A percentile compares a stretch with the other conserved stretches of the same genome.
Conservation (phyloP, 2,797 vertebrate species). For the Eurystomus glaucurus region DNA sequence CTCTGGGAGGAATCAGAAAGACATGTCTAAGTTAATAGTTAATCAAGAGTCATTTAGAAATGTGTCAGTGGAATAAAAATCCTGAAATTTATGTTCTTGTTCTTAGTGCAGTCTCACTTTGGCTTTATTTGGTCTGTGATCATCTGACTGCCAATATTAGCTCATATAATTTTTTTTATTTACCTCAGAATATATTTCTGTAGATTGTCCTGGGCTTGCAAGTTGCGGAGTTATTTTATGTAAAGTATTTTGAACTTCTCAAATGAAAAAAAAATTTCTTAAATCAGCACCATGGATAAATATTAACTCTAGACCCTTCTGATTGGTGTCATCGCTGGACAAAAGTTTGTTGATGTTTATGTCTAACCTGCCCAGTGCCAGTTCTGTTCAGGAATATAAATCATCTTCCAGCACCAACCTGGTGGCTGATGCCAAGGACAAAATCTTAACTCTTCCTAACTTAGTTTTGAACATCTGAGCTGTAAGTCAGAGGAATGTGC, state of each 20-base stretch:
- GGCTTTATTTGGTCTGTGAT: neutral
- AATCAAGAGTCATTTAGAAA: neutral
- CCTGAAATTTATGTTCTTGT: neutral
- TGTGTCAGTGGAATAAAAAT: neutral
- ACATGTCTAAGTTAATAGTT: neutral
- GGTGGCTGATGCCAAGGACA: constrained; percentile 11
- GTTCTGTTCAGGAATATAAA: constrained; percentile 3
- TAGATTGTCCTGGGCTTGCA: neutral
- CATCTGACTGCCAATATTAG: neutral
- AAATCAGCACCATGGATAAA: neutral
- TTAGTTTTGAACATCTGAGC: neutral
- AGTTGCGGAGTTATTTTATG: neutral
- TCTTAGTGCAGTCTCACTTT: neutral
- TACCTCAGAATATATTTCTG: neutral
- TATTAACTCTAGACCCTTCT: neutral
- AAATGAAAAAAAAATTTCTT: neutral
- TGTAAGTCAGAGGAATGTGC: neutral
- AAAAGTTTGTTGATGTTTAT: neutral
- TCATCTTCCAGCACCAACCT: neutral
- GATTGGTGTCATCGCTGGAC: neutral
- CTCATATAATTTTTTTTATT: neutral
- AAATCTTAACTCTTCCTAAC: constrained; percentile 19
- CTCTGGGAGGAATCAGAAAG: neutral
- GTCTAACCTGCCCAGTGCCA: neutral
- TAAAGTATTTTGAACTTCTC: neutral